phyloP scores from a whole-genome alignment of 37 sponge, comb jelly and placozoan genomes.

The Petrosia ficiformis region DNA sequence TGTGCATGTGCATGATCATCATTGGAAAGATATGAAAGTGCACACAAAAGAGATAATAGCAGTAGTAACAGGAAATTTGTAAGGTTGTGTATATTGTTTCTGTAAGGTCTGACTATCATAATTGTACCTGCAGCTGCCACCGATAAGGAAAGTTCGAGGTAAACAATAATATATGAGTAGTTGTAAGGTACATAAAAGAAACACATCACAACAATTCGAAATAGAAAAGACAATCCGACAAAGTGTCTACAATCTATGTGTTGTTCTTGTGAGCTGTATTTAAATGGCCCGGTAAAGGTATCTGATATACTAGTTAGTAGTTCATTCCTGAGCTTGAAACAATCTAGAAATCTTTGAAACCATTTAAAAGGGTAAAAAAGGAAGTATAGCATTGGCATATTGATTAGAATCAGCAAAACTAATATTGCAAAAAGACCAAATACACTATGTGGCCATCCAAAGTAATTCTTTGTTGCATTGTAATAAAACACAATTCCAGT shows the following conservation, averaged over 20 bases:
- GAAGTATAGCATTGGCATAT: background rate
- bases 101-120: background rate
- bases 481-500: constrained; percentile 4
- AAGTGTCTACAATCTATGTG: constrained; percentile 10
- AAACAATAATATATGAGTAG: background rate
- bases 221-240: constrained; percentile 23
- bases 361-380: background rate
- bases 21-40: background rate
- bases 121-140: background rate
- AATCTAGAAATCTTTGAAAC: background rate
- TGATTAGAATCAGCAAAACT: background rate
- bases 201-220: constrained; percentile 1
- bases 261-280: constrained; percentile 6
- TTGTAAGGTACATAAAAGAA: background rate
- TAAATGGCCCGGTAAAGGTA: constrained; percentile 23
- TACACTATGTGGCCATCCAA: background rate
- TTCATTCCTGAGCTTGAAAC: background rate
- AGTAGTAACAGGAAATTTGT: background rate
- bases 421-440: background rate
- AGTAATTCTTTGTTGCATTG: background rate
- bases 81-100: background rate
- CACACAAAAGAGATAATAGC: background rate
- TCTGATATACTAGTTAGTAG: background rate
- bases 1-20: background rate
- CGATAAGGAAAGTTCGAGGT: background rate